Base-by-base conservation (phyloP, 2,113 vertebrate genomes). In the Hippocampus abdominalis region DNA sequence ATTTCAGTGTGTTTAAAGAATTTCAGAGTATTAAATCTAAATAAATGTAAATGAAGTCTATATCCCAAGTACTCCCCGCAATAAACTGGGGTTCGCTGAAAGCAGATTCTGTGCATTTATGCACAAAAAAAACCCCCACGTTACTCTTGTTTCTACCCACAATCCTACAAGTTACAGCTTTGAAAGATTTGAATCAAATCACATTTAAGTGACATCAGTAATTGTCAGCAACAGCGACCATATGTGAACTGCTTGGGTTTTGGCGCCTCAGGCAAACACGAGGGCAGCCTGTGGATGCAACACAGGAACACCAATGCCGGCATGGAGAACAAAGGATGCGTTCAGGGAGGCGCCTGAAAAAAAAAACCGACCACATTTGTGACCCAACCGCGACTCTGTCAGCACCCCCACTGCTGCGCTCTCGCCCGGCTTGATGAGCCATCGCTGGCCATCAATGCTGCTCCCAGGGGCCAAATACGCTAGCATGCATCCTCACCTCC, bases 291-390 rank as follows among this genome's bases (percentile, higher is more conserved):
- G 66, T 27, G 73, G 82, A 83, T 40, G 77, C 84, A 80, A 85
- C 78, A 76, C 27, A 85, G 74, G 65, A 69, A 71, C 73, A 63
- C 68, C 29, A 61, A 81, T 13, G 64, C 70, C 77, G 72, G 70
- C 62, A 61, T 15, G 56, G 69, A 89, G 88, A 90, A 91, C 87
- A 91, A 91, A 90, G 88, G 82, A 89, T 56, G 68, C 81, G 78
- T 68, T 75, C 23, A 36, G 63, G 36, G 78, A 84, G 66, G 53
- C 59, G 1, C 53, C 56, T 46, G 25, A 25, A 12, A 21, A 27
- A 36, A n/a, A n/a, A n/a, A 36, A 36, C 29, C 78, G n/a, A 36
- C 48, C 0, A 32, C 75, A 49, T 54, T 15, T 59, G 40, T 49
- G 64, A 67, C 64, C 78, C 84, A 86, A 81, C 75, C 60, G 78